Base-by-base conservation (phyloP, 2,113 vertebrate species). In the Larimichthys crocea region DNA sequence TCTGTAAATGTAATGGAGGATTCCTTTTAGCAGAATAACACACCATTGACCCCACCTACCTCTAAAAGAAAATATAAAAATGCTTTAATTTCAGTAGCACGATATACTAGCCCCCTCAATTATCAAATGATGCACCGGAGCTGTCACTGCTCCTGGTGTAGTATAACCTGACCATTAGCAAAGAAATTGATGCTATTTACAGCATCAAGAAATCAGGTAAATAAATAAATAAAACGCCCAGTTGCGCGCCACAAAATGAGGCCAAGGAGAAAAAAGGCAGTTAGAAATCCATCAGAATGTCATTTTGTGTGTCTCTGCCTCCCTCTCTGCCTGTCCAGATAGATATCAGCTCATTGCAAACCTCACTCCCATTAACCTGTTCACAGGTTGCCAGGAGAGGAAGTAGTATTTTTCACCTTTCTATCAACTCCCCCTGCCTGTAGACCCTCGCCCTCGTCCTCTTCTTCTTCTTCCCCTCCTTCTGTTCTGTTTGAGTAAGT, bases 241-340 rank as follows among this genome's bases (percentile, higher is more conserved):
- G 67, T 49, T 71, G 82, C 50, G 52, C 29, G n/a, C 84, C 53
- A 78, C 19, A 76, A 91, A 94, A 93, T 84, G 79, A 83, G 84
- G 91, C 89, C 92, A 92, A 92, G 93, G 89, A 94, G 86, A 87
- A 66, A 92, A 92, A 87, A 87, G 80, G 79, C 89, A 68, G 85
- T 91, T 85, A 85, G 86, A 86, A 93, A 94, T 90, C 89, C 91
- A 95, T 95, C 92, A 94, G 93, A 90, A 92, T 93, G 88, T 93
- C 84, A 92, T 94, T 94, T 82, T 49, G 66, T 16, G 66, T 80
- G 7, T 78, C 71, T 76, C 78, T 70, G 52, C 42, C 53, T 83
- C 76, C 46, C 79, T 68, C 83, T 80, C 84, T 75, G 63, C 65
- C 72, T 79, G 73, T 86, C 68, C 86, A 85, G 86, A 91, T 88